Evolutionary conservation across 2,888 invertebrate genomes (phyloP).

Genomic region (Onchidella celtica): DNA sequence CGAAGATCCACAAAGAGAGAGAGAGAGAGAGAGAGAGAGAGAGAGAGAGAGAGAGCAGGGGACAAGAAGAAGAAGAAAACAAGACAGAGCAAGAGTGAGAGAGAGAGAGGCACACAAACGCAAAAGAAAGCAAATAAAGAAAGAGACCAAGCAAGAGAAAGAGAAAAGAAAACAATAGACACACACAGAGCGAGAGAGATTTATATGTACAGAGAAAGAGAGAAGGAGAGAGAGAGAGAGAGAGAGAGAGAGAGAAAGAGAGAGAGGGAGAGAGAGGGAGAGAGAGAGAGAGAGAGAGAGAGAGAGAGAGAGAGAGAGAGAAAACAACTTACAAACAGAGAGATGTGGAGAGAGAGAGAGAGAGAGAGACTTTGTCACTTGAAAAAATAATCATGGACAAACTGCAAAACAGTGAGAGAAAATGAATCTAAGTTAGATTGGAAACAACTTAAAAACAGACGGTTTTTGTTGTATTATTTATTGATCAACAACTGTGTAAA

Average conservation of each 20-base stretch:
- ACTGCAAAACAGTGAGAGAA: no score
- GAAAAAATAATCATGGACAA: no score
- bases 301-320: neutral
- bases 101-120: no score
- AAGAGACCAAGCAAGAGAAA: neutral
- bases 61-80: neutral
- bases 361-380: no score
- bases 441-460: no score
- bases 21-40: neutral
- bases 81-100: neutral
- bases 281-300: neutral
- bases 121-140: neutral
- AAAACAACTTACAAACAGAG: no score
- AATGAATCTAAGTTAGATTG: no score
- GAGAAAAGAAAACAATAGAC: neutral
- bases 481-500: no score
- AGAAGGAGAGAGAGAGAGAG: neutral
- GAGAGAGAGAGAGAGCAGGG: neutral
- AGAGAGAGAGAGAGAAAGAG: neutral
- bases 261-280: neutral
- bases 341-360: no score
- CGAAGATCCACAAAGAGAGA: no score
- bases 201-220: neutral
- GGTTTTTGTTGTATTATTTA: no score
- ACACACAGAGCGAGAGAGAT: neutral